Conservation (phyloP, 2,797 vertebrate species). For the Phalloptychus januarius region DNA sequence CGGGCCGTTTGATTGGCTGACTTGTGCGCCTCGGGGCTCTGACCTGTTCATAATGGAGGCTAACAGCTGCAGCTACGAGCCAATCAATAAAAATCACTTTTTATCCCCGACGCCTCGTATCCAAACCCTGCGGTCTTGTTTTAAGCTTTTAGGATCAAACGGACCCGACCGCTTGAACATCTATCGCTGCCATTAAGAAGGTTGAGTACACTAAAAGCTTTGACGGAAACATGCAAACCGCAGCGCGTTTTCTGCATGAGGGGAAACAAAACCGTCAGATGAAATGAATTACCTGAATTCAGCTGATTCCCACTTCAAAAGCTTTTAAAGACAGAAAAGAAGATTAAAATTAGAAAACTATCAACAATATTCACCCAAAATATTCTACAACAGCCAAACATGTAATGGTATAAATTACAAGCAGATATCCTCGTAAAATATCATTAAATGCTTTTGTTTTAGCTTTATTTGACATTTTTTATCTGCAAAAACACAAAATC, state of each 20-base stretch:
- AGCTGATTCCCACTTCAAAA: neutral
- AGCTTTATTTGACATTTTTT: no score
- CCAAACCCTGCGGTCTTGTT: constrained; percentile 78
- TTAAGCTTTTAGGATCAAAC: constrained; percentile 76
- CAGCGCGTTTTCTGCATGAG: constrained; percentile 10
- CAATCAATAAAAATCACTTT: constrained; percentile 84
- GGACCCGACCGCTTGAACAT: constrained; percentile 68
- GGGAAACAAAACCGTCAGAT: no score
- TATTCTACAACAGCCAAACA: neutral
- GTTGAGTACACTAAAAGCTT: constrained; percentile 71
- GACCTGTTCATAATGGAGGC: constrained; percentile 78
- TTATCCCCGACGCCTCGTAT: constrained; percentile 55
- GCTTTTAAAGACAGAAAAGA: constrained; percentile 36
- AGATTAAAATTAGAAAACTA: neutral
- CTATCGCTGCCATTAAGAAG: constrained; percentile 73
- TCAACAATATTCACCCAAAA: no score
- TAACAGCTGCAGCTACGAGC: constrained; percentile 77
- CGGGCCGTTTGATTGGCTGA: constrained; percentile 64
- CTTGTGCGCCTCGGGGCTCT: constrained; percentile 62
- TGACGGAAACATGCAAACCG: constrained; percentile 55
- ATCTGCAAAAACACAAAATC: no score
- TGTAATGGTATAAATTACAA: neutral
- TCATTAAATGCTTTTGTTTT: neutral
- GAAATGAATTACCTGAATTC: constrained; percentile 38
- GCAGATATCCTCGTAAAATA: neutral